phyloP scores from a whole-genome alignment of 2,113 vertebrate genomes.

The Notarius lentiginosus region DNA sequence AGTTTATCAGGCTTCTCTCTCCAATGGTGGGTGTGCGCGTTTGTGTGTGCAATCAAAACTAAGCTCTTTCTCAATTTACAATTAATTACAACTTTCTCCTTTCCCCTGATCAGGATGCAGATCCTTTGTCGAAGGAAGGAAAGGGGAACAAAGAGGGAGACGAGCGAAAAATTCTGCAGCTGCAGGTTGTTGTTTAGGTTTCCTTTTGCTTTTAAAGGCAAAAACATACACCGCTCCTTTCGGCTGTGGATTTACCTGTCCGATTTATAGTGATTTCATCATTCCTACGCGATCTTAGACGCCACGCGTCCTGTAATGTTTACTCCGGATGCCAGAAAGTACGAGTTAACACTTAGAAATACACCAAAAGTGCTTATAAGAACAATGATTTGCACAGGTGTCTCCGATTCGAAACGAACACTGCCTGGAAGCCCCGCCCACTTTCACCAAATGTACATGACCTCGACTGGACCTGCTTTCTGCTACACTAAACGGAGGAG shows the following conservation, averaged over 20 bases:
- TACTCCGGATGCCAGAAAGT: not conserved
- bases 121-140: not conserved
- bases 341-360: no score
- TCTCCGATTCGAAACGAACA: not conserved
- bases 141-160: slow-evolving; percentile 52
- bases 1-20: slow-evolving; percentile 76
- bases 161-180: slow-evolving; percentile 57
- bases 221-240: not conserved
- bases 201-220: slow-evolving; percentile 27
- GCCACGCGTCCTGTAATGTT: not conserved
- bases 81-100: slow-evolving; percentile 79
- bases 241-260: not conserved
- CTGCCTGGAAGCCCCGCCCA: not conserved
- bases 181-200: slow-evolving; percentile 38
- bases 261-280: not conserved
- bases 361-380: no score
- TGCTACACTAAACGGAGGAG: not conserved
- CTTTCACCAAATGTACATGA: not conserved
- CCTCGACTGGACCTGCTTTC: not conserved
- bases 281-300: not conserved
- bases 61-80: slow-evolving; percentile 85
- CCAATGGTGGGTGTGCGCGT: slow-evolving; percentile 21
- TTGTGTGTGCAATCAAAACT: slow-evolving; percentile 69
- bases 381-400: not conserved
- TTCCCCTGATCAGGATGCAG: slow-evolving; percentile 28